Base-by-base conservation (phyloP, 1,140 invertebrate species). In the Drosophila triauraria region DNA sequence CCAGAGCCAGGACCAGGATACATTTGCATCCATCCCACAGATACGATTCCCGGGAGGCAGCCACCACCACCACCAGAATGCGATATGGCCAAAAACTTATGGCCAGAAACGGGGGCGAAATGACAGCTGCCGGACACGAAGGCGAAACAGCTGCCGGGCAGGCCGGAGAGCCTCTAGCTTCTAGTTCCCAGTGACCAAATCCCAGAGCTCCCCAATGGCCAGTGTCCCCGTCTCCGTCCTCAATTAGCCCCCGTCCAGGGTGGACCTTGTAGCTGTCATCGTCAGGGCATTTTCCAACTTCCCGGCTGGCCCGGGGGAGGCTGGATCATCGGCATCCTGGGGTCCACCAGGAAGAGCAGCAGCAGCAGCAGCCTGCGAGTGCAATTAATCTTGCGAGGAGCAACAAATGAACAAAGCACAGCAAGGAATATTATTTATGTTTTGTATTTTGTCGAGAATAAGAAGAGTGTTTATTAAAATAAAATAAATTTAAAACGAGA, bases 351-450 rank as follows among this genome's bases (percentile, higher is more conserved):
- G 43, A 23, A 25, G 13, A 30, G 6, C 23, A 54, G 32, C 48
- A 48, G 59, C 5, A 51, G 35, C 12, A 42, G 12, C 58, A 43
- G 53, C 53, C 54, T 42, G 67, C n/a, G 46, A 43, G 46, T 72
- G 67, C 69, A 72, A 72, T 72, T 72, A 71, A 60, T 72, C 67
- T 50, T 60, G 27, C 38, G 50, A 50, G 69, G 7, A 72, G 70
- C 67, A 60, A 72, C 70, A 72, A 72, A 60, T 71, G 43, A 46
- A 50, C 51, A 72, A n/a, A 43, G 53, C 69, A 59, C 44, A 30
- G 27, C 15, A 20, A 15, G 32, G 42, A 35, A 6, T 6, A n/a
- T 15, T 35, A 44, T 62, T 38, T 53, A 27, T 56, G 15, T 27
- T 27, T 17, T 30, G 13, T 23, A n/a, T 48, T 27, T 1, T 15